Evolutionary conservation across 2,888 invertebrate species (phyloP), one percentile per base, ranked within the genome.

Genomic region (Aporophyla lueneburgensis): DNA sequence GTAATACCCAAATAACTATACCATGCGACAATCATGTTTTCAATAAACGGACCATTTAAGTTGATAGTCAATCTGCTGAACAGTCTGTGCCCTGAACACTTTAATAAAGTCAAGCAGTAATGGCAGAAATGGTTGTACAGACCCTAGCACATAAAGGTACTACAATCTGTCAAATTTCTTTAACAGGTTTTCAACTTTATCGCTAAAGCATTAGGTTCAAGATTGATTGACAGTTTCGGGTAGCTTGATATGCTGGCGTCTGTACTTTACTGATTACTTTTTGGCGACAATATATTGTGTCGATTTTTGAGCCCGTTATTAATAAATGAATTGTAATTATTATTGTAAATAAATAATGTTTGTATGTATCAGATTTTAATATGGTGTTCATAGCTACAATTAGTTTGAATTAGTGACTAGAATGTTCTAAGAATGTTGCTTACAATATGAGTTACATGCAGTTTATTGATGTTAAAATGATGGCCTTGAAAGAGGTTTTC

Each of bases 311-410:
- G 80, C 66, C 84, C n/a, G 0, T 33, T 53, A 14, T 21, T 59
- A 12, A 14, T n/a, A 5, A 33, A 33, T 73, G 5, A 27, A 33
- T 16, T 24, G n/a, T 54, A 49, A 53, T 49, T 21, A 46, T 51
- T 12, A 33, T 46, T 85, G 63, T 83, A 81, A 73, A 81, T 71
- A 81, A 69, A 84, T 65, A 24, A 58, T 61, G 6, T 71, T 56
- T 59, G 6, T 61, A 67, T 68, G 51, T 51, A 76, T 73, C 10
- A 59, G 24, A 84, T 80, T 83, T 63, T 67, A 71, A 65, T 27
- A 19, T 10, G 16, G 59, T 80, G 51, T 71, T 72, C 43, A 70
- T 67, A 33, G 19, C 16, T 58, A 54, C 21, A 62, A 1, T 49
- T 62, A 51, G 21, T 43, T 66, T 54, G 40, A 76, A 67, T 62